Evolutionary conservation across 2,888 invertebrate species (phyloP).

Genomic region (Galerucella pusilla): DNA sequence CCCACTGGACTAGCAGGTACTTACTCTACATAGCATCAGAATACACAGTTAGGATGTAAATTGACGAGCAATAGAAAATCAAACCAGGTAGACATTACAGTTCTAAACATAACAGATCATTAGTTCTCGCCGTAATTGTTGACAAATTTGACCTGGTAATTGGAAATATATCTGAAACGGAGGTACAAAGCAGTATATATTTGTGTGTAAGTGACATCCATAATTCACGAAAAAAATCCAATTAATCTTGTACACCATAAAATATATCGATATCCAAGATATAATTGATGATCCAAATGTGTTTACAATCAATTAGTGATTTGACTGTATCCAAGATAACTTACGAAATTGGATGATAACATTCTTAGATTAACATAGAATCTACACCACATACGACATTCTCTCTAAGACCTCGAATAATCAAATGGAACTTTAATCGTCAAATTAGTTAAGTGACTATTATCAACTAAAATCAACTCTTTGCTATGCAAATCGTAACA

Average conservation of each 20-base stretch:
- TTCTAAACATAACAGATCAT: constrained; percentile 3
- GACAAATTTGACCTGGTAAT: constrained; percentile 7
- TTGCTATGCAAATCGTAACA: background rate
- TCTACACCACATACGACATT: background rate
- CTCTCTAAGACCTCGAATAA: background rate
- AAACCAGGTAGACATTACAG: constrained; percentile 9
- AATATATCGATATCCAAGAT: background rate
- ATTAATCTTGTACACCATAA: background rate
- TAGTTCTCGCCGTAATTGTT: constrained; percentile 4
- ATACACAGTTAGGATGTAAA: too few relatives aligned
- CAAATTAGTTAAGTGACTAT: constrained; percentile 2
- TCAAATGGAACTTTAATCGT: constrained; percentile 1
- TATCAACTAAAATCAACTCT: background rate
- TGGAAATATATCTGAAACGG: constrained; percentile 5
- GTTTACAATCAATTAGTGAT: background rate
- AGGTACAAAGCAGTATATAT: background rate
- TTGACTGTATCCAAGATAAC: background rate
- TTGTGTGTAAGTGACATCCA: constrained; percentile 8
- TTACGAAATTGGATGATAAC: background rate
- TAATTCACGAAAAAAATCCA: constrained; percentile 5
- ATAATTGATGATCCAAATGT: too few relatives aligned
- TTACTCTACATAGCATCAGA: too few relatives aligned
- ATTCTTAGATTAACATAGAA: background rate
- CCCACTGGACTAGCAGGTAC: too few relatives aligned
- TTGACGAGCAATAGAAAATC: constrained; percentile 8